These are phyloP conservation scores for Eueides isabella DNA, from an alignment of 1,140 invertebrate species.

Conservation along the genomic window DNA sequence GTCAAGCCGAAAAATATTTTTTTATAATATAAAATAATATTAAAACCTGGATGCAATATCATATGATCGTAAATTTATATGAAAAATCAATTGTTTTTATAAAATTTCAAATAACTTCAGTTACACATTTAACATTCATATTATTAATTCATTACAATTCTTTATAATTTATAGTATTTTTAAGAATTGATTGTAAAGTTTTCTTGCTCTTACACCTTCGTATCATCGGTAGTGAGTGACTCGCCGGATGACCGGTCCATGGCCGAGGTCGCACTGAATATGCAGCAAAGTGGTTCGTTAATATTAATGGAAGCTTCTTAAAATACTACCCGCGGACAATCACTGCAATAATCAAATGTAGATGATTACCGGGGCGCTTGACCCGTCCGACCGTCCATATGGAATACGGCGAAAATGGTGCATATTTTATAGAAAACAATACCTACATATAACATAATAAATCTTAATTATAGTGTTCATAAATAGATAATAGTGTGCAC, in stretches of 20 bases:
- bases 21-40: too few relatives aligned
- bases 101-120: too few relatives aligned
- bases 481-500: too few relatives aligned
- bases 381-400: conserved; percentile 41
- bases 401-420: background rate
- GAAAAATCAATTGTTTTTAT: too few relatives aligned
- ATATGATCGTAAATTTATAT: too few relatives aligned
- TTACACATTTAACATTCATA: background rate
- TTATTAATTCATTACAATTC: background rate
- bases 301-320: conserved; percentile 71
- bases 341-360: conserved; percentile 68
- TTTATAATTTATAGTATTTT: background rate
- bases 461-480: background rate
- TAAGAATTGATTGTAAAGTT: conserved; percentile 8
- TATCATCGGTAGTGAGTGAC: conserved; percentile 25
- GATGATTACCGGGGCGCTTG: conserved; percentile 57
- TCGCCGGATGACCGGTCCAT: conserved; percentile 64
- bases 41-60: too few relatives aligned
- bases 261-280: conserved; percentile 69
- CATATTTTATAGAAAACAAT: background rate
- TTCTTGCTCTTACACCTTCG: background rate
- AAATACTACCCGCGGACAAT: conserved; percentile 66
- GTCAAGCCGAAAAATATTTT: too few relatives aligned
- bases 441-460: background rate
- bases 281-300: conserved; percentile 60